phyloP scores from a whole-genome alignment of 35 echinoderm and acorn worm species.

The Ophiothrix spiculata region DNA sequence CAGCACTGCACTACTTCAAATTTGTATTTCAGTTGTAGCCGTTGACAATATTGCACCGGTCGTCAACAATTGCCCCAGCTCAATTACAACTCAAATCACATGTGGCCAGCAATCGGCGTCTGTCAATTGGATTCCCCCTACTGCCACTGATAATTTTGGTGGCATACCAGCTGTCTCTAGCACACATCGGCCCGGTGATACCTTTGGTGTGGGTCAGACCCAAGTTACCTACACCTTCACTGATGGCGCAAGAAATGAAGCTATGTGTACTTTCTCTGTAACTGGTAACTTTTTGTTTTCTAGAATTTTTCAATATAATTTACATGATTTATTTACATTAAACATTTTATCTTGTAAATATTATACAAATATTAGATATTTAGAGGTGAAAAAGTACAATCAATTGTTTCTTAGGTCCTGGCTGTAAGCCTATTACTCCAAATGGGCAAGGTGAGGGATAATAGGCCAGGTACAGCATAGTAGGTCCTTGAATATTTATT shows the following conservation, averaged over 20 bases:
- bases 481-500: too few species aligned
- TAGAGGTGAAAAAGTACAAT: too few species aligned
- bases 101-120: not conserved
- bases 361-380: too few species aligned
- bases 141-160: constrained; percentile 55
- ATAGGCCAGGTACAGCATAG: too few species aligned
- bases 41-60: constrained; percentile 21
- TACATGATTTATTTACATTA: too few species aligned
- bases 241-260: constrained; percentile 50
- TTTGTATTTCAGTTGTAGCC: not conserved
- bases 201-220: constrained; percentile 48
- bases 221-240: constrained; percentile 52
- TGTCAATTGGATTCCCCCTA: constrained; percentile 35
- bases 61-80: constrained; percentile 30
- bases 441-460: too few species aligned
- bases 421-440: too few species aligned
- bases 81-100: not conserved
- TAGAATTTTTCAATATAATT: too few species aligned
- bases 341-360: too few species aligned
- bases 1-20: not conserved
- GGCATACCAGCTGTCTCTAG: not conserved
- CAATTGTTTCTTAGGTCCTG: too few species aligned
- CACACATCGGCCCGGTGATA: constrained; percentile 1
- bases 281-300: too few species aligned
- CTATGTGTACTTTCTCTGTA: constrained; percentile 32